A percentile compares a stretch with the other conserved stretches of the same genome.
Evolutionary conservation across 2,797 vertebrate genomes (phyloP).

Genomic region (Halcyon badia): DNA sequence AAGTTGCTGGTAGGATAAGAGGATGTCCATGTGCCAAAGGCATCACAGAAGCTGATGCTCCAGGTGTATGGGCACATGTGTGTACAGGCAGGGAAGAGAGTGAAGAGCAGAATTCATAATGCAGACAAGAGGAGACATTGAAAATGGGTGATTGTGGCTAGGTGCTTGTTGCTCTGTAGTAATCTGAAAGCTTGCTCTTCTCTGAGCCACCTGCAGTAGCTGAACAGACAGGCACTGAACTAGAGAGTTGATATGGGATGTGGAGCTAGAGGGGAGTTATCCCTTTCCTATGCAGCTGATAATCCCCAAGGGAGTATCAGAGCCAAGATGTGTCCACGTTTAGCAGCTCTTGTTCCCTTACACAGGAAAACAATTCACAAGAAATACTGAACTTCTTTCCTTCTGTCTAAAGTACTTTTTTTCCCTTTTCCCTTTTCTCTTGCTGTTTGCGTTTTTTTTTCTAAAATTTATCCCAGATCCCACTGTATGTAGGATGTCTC

Average conservation of each 20-base stretch:
- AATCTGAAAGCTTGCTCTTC: not conserved
- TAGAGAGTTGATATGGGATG: not conserved
- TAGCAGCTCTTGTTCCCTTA: not conserved
- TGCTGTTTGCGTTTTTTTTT: accelerated
- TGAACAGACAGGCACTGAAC: not conserved
- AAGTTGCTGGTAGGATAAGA: not conserved
- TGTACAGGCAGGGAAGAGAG: not conserved
- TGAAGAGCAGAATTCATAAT: not conserved
- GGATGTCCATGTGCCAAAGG: not conserved
- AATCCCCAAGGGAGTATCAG: not conserved
- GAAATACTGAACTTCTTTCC: not conserved
- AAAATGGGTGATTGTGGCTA: not conserved
- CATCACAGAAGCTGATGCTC: not conserved
- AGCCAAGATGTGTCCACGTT: accelerated
- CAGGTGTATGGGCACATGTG: accelerated
- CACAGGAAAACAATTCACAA: not conserved
- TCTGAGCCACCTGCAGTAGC: not conserved
- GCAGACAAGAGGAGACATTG: not conserved
- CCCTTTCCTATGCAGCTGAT: accelerated
- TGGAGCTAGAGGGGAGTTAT: not conserved
- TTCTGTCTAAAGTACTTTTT: not conserved
- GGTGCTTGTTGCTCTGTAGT: not conserved
- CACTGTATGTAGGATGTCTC: accelerated
- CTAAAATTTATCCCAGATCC: not conserved
- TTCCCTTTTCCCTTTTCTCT: accelerated